Base-by-base conservation (phyloP, 2,888 invertebrate genomes). In the Acholoe squamosa region DNA sequence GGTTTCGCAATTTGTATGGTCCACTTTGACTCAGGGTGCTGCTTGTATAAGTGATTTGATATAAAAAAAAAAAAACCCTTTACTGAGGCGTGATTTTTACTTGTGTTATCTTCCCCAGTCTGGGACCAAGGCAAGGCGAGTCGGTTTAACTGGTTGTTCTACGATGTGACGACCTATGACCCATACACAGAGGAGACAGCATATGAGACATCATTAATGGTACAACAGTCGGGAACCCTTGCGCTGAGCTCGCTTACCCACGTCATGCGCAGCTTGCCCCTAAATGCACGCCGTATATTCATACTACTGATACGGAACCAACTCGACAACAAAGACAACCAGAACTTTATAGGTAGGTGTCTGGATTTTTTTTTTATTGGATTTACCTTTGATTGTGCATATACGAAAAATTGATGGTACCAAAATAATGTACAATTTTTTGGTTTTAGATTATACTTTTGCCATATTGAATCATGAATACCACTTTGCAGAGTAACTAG, bases 81-180 rank as follows among this genome's bases (percentile, higher is more conserved):
- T n/a, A n/a, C n/a, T n/a, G n/a, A n/a, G n/a, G n/a, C n/a, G n/a
- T n/a, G n/a, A n/a, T n/a, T n/a, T n/a, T n/a, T n/a, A 43, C 10
- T 3, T 43, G 43, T 43, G 43, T 61, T 61, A 19, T n/a, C 61
- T 14, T n/a, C 61, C 19, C 61, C 95, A 98, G 98, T 99, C 93
- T 99, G 99, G 98, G 98, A 99, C 95, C 98, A 98, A 93, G 97
- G 97, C 7, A 98, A 98, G 94, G 96, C 98, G 43, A 97, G 98
- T 93, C 97, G 97, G 94, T 98, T 97, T 93, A 98, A 98, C 94
- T 99, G 98, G 96, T 97, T 98, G 1, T 99, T 98, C 98, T 98
- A 98, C 97, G 98, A 99, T 95, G 97, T 97, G 1, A 98, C 98
- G 0, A 98, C 98, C 0, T 98, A 98, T 96, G 95, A 97, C 91